Base-by-base conservation (phyloP, 2,888 invertebrate species). In the Lasioglossum morio region DNA sequence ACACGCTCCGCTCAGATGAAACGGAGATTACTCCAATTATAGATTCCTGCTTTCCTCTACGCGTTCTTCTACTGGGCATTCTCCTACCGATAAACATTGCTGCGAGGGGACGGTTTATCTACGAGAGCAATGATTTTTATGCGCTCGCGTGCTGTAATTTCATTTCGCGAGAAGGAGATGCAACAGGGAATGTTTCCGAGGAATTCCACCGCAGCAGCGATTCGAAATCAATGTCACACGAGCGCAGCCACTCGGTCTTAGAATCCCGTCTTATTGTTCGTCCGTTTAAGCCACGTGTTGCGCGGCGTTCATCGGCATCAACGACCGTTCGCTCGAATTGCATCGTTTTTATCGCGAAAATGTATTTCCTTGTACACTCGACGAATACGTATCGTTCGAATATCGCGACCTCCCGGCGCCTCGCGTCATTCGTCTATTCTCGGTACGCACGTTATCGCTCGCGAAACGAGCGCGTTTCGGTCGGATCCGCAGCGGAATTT, bases 401-500 rank as follows among this genome's bases (percentile, higher is more conserved):
- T 87, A 88, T 85, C 89, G 76, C 89, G 86, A 88, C 89, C 86
- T 88, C 48, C 73, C 72, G 86, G 87, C 88, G 91, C 89, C 92
- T 92, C 92, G 90, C 92, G 92, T 94, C 92, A 93, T 81, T 87
- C 79, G 85, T 91, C 92, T 93, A 93, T 93, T 93, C 92, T 92
- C 89, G 92, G 81, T 90, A 89, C 89, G 79, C 53, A 79, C 85
- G 90, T 92, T 92, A 93, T 93, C 92, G 81, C 77, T 30, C 30
- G 60, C 30, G 63, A 72, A 72, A 63, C 70, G 37, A 82, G 69
- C 80, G 87, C 78, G 84, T 86, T 87, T 16, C 82, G 77, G 78
- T 78, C 82, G 53, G 75, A 78, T 78, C 86, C 77, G 80, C 5
- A 5, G 87, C 87, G 81, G 80, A 89, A 87, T 90, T 89, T 90